Conservation (phyloP, 1,140 invertebrate genomes). For the Protaetia brevitarsis region DNA sequence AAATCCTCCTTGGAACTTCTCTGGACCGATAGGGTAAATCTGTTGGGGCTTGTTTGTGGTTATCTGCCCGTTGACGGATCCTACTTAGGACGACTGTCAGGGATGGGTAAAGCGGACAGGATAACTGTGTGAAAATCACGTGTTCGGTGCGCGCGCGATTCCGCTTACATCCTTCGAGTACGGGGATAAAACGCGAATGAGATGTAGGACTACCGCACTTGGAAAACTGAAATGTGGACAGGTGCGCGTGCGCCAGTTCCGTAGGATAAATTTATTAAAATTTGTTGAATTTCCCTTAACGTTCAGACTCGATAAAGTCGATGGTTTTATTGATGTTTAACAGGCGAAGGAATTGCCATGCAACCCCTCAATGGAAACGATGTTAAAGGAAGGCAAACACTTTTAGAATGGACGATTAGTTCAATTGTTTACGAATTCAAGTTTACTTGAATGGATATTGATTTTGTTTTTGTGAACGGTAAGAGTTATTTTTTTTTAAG, state of each 20-base stretch:
- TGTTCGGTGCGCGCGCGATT: not conserved
- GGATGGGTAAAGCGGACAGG: not conserved
- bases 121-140: not conserved
- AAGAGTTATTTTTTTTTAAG: too few species aligned
- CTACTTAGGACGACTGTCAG: not conserved
- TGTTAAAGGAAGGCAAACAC: too few species aligned
- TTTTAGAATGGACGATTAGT: too few species aligned
- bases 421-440: too few species aligned
- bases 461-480: too few species aligned
- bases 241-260: not conserved
- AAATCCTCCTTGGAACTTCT: too few species aligned
- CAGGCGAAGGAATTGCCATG: too few species aligned
- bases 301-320: too few species aligned
- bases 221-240: not conserved
- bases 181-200: slow-evolving; percentile 13
- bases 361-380: too few species aligned
- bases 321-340: too few species aligned
- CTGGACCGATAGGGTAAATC: too few species aligned
- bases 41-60: not conserved
- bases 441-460: too few species aligned
- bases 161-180: slow-evolving; percentile 1
- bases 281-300: slow-evolving; percentile 1
- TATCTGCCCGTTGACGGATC: not conserved
- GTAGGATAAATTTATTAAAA: slow-evolving; percentile 14
- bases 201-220: slow-evolving; percentile 10